Conservation (phyloP, 2,113 vertebrate species). For the Chloroceryle aenea region DNA sequence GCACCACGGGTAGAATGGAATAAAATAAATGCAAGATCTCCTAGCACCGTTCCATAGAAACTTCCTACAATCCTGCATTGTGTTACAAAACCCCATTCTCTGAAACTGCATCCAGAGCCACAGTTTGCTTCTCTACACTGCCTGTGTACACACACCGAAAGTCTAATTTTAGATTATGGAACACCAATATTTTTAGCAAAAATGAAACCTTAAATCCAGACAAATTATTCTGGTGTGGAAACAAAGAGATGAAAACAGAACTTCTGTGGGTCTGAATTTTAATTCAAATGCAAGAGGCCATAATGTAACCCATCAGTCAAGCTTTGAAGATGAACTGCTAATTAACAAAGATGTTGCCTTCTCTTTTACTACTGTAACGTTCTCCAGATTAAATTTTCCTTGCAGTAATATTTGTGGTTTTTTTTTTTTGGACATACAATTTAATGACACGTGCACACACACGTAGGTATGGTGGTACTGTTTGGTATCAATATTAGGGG, state of each 20-base stretch:
- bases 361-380: constrained; percentile 12
- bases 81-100: neutral
- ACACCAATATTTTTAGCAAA: constrained; percentile 4
- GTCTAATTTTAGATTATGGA: neutral
- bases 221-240: neutral
- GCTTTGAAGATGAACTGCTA: constrained; percentile 48
- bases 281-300: constrained; percentile 18
- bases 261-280: neutral
- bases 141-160: neutral
- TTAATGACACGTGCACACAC: neutral
- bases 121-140: neutral
- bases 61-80: neutral
- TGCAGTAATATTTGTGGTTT: neutral
- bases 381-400: constrained; percentile 1
- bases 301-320: constrained; percentile 37
- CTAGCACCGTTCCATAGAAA: neutral
- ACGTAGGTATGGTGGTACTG: neutral
- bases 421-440: neutral
- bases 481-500: neutral
- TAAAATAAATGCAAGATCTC: neutral
- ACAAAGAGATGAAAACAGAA: constrained; percentile 12
- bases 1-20: neutral
- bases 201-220: constrained; percentile 33
- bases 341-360: constrained; percentile 57
- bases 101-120: neutral